Base-by-base conservation (phyloP, 2,797 vertebrate species). In the Enteromius trimaculatus region DNA sequence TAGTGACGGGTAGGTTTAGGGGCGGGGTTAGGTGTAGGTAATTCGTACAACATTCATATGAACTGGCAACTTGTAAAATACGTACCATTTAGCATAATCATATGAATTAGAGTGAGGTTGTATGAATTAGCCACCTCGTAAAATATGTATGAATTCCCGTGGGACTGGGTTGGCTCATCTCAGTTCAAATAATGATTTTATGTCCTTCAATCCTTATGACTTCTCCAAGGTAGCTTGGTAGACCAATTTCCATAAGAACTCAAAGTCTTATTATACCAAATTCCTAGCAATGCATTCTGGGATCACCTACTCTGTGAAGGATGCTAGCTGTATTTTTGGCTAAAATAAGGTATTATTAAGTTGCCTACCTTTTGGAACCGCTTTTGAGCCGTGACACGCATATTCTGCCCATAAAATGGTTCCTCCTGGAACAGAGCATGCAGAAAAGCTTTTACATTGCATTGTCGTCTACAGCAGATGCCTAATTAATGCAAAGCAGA, bases 401-500 rank as follows among this genome's bases (percentile, higher is more conserved):
- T 21, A 44, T 19, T 39, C 62, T 44, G 39, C 58, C 26, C 75
- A 47, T 77, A 62, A 47, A 78, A 49, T 49, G 37, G 37, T 29
- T n/a, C 34, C 34, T 77, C 37, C 60, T 26, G 11, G 11, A 77
- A 64, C 23, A 77, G 77, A 82, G 49, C 17, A 77, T 87, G 90
- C 90, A 88, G 17, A 83, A 91, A 89, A 90, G 88, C 90, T 90
- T 91, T 86, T 64, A 89, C 88, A 89, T 87, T 87, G 90, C 87
- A 83, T 86, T 91, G 90, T 92, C 91, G 89, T 92, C 88, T 89
- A 86, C 86, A 70, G 58, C 82, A 92, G 89, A 91, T 66, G 81
- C 69, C 77, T 88, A 87, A 90, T 88, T 88, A 87, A 86, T 86
- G 80, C 86, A 85, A 51, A 71, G 14, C 39, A 69, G 55, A 81